Base-by-base conservation (phyloP, 1,140 invertebrate species). In the Formica selysi region DNA sequence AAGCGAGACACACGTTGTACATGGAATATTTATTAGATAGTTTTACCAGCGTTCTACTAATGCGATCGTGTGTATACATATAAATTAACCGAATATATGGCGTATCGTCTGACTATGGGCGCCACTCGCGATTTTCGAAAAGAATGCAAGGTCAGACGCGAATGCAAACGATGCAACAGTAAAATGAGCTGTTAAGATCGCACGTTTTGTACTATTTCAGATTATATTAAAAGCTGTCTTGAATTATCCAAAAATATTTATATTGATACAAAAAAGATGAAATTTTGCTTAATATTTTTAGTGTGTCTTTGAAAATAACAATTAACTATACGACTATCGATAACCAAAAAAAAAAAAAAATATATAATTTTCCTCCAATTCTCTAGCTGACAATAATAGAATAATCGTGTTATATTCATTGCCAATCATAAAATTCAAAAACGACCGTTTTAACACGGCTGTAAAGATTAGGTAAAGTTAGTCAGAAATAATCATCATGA, bases 401-500 rank as follows among this genome's bases (percentile, higher is more conserved):
- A 38, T 29, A 71, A 71, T 80, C 64, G 41, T n/a, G 13, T 41
- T 61, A 19, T 32, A n/a, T 70, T 70, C 22, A 65, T 26, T 19
- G 32, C 26, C 16, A 64, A 86, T 74, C 79, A 26, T 86, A 86
- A 86, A 48, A 86, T 36, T 44, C 2, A 41, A 74, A 51, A 83
- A 64, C 22, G 44, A 73, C 54, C 22, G 44, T 13, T 65, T 26
- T 29, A 61, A 81, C 16, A 26, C 10, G 6, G 19, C 41, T 26
- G n/a, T 71, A 41, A 73, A 71, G 41, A 71, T 80, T 70, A 65
- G 57, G 5, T 19, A 80, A 83, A 36, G 36, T 38, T 32, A 73
- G 80, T n/a, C 44, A 86, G 79, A 59, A 85, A 76, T 65, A 91
- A 92, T 91, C 86, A 91, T 90, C 81, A 88, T 91, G 90, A 92